phyloP scores from a whole-genome alignment of 2,113 vertebrate species.

The human (Homo sapiens) region GRCh38 chr2:136605001-136605500 shows the following conservation, averaged over 20 bases:
- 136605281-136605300: not conserved
- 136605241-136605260: not conserved
- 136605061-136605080: too few relatives aligned
- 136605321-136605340: not conserved
- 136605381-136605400: not conserved
- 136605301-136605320: not conserved
- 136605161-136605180: not conserved
- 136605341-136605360: not conserved
- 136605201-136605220: not conserved
- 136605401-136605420: not conserved
- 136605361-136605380: not conserved
- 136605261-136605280: not conserved
- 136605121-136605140: not conserved
- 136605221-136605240: not conserved
- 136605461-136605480: not conserved
- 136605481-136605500: not conserved
- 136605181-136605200: not conserved
- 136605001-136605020: too few relatives aligned
- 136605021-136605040: too few relatives aligned
- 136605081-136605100: too few relatives aligned
- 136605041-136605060: too few relatives aligned
- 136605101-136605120: too few relatives aligned
- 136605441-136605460: not conserved
- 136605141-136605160: not conserved
- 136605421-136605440: not conserved